Evolutionary conservation across 2,888 invertebrate species (phyloP).

Genomic region (Watsonalla binaria): DNA sequence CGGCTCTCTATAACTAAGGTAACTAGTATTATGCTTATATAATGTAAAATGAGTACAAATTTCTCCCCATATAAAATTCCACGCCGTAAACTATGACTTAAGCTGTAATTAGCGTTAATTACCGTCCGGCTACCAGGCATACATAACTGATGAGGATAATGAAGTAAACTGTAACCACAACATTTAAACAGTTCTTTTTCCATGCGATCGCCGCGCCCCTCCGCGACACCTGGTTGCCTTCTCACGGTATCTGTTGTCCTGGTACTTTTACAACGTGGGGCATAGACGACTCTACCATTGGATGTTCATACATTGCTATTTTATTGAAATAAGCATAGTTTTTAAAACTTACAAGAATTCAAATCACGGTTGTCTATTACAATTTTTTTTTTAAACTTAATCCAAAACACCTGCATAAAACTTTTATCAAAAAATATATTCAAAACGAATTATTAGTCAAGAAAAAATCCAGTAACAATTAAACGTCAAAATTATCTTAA

Average conservation of each 20-base stretch:
- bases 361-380: too few relatives aligned
- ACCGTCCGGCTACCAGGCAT: conserved; percentile 21
- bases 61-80: conserved; percentile 6
- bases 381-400: too few relatives aligned
- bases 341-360: too few relatives aligned
- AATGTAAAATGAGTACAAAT: background rate
- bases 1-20: too few relatives aligned
- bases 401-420: too few relatives aligned
- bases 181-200: conserved; percentile 54
- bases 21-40: too few relatives aligned
- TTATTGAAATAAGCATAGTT: background rate
- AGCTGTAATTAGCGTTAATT: conserved; percentile 44
- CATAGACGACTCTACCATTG: background rate
- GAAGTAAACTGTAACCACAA: conserved; percentile 68
- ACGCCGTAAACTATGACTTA: conserved; percentile 27
- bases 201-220: conserved; percentile 30
- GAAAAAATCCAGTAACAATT: too few relatives aligned
- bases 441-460: too few relatives aligned
- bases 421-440: too few relatives aligned
- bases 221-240: conserved; percentile 45
- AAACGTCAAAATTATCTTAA: too few relatives aligned
- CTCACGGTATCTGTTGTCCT: conserved; percentile 34
- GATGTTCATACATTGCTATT: background rate
- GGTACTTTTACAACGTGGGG: conserved; percentile 1
- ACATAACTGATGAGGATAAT: conserved; percentile 59